Base-by-base conservation (phyloP, 1,140 invertebrate genomes). In the Drosophila pallidifrons region DNA sequence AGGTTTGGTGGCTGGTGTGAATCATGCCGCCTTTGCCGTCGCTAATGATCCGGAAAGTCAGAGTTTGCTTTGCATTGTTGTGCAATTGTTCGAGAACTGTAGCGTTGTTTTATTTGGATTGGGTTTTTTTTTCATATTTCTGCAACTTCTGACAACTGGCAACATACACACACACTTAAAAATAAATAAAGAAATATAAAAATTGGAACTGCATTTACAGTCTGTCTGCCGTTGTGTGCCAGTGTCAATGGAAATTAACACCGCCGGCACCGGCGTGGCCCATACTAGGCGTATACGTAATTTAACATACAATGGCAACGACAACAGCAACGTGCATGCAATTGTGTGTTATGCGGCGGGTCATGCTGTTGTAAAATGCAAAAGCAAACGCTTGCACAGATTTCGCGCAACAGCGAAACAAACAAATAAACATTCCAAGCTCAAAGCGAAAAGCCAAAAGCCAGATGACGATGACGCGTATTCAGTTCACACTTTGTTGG, bases 221-320 rank as follows among this genome's bases (percentile, higher is more conserved):
- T 60, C 20, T 55, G 54, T 60, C 35, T 38, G 54, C 10, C 43
- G 30, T 13, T 69, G 66, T 41, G 59, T 71, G 70, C 61, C 82
- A 86, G 85, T 89, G 85, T 89, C 85, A 88, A 75, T 89, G 85
- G 71, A 89, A 89, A 88, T 88, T 89, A 88, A 88, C 85, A 88
- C 85, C 85, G 77, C 70, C 25, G 70, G 74, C 73, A 71, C 45
- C 60, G 54, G 73, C 82, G 67, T 77, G 70, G 78, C 65, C 82
- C 49, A 65, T 66, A 77, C 75, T 68, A 75, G 85, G 85, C 85
- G 85, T 88, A 83, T 81, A 89, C 85, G 85, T 89, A 81, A 75
- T 73, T 87, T 87, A 83, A 75, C 83, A 87, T 87, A 87, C 83
- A 87, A 87, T 87, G 67, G 83, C 80, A 57, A 63, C 59, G 43